Base-by-base conservation (phyloP, 2,888 invertebrate genomes). In the Operophtera brumata region DNA sequence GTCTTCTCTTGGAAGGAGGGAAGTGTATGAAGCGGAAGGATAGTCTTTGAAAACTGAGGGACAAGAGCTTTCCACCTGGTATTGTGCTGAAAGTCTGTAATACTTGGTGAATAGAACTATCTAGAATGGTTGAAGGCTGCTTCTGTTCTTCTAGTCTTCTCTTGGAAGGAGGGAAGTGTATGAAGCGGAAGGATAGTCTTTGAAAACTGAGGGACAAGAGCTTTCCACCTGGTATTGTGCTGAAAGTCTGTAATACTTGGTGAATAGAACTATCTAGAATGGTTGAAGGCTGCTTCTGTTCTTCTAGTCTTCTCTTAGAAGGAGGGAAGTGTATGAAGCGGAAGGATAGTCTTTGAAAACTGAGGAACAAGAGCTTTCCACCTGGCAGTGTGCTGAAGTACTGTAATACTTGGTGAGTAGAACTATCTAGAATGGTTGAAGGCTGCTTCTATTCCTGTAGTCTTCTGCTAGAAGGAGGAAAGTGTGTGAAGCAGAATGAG, bases 271-370 rank as follows among this genome's bases (percentile, higher is more conserved):
- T 41, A 9, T 26, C 30, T 35, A 36, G n/a, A 20, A 32, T 20
- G 4, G 94, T 94, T 47, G 97, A 97, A 74, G 97, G 97, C 0
- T 97, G 97, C 78, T 96, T 94, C 86, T 97, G 97, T 75, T 96
- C 97, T 0, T 86, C 92, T 11, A 96, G 96, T 0, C 92, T 94
- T 0, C 92, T 96, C 0, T 86, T 95, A 6, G 94, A 96, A 64
- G 92, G 93, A 2, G 93, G 94, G n/a, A 91, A 91, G 30, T 97
- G 97, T 71, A 92, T 97, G 37, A 86, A 91, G 0, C 89, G 87
- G 13, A 91, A 92, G 6, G 88, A 94, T 52, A 98, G 98, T 70
- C 97, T 97, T 0, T 98, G 98, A 66, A 90, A 92, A 20, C 87
- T 95, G 61, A 92, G 95, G 50, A 95, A 95, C 13, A 94, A 94